Evolutionary conservation across 2,797 vertebrate species (phyloP), one percentile per base, ranked within the genome.

Genomic region (Semotilus atromaculatus): DNA sequence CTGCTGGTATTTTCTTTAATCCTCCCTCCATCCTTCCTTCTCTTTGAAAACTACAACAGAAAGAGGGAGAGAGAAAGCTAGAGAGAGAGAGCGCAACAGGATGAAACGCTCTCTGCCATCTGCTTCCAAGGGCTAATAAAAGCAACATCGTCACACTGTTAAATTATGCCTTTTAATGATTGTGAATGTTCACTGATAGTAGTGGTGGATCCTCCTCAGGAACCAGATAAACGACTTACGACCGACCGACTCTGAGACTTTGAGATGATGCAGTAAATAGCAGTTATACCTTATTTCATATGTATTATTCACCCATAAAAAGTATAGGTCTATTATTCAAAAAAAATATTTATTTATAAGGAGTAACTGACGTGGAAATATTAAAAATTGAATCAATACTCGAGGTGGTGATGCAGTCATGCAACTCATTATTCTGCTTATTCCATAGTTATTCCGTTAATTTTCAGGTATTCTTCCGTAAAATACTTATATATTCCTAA

Each of bases 131-230:
- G 80, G 85, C 92, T 92, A 93, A 93, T 93, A 93, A 93, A 94
- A 91, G 91, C 84, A 88, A 89, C 89, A 86, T 87, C 85, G 90
- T 91, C 91, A 92, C 87, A 91, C 86, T 91, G 89, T 88, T 93
- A 92, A 93, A 93, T 93, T 86, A 92, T 88, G 90, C 82, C 88
- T 90, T 93, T 93, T 94, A 93, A 93, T 92, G 92, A 93, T 90
- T 88, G 87, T 86, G 88, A 91, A 84, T 86, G 87, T 88, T 90
- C 86, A 84, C 78, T 91, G 87, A 88, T 86, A 83, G 80, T 86
- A 51, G 83, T 51, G 67, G 85, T 85, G 76, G 80, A 64, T 87
- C 75, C 85, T 84, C 62, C 77, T 67, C 68, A 31, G 11, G 43
- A 83, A 73, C 75, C 3, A 11, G 29, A 70, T 48, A 38, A 70